Evolutionary conservation across 2,797 vertebrate genomes (phyloP).

Genomic region (Garrulus glandarius): DNA sequence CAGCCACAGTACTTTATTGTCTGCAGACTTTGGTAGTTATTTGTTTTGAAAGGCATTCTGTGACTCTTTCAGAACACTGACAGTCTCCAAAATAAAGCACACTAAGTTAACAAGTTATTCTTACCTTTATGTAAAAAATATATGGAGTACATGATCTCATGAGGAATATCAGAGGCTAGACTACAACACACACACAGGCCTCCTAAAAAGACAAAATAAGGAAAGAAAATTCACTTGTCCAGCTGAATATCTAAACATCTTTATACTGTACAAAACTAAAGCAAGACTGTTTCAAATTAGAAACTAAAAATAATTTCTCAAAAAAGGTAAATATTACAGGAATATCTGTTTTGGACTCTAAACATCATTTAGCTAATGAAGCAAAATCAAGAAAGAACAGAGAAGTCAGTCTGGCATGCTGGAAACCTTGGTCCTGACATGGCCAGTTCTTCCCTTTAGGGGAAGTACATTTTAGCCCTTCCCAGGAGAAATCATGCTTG

Average conservation of each 20-base stretch:
- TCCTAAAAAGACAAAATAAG: constrained; percentile 74
- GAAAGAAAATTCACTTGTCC: background rate
- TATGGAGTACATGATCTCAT: constrained; percentile 83
- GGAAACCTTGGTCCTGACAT: background rate
- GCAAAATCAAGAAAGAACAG: background rate
- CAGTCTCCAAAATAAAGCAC: background rate
- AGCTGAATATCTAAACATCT: background rate
- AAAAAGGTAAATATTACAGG: background rate
- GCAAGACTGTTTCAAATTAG: background rate
- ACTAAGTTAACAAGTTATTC: background rate
- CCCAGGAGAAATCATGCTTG: background rate
- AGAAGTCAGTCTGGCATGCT: background rate
- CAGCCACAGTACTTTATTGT: background rate
- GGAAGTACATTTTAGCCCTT: background rate
- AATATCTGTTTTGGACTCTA: background rate
- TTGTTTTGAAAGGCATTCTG: background rate
- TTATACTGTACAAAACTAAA: background rate
- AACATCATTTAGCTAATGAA: background rate
- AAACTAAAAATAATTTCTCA: background rate
- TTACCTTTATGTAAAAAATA: constrained; percentile 90
- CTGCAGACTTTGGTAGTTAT: background rate
- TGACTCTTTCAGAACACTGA: background rate
- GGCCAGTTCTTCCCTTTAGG: background rate
- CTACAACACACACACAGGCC: constrained; percentile 89
- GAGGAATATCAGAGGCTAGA: constrained; percentile 64